Evolutionary conservation across 1,140 invertebrate genomes (phyloP), one percentile per base, ranked within the genome.

Genomic region (Neodiprion pinetum): DNA sequence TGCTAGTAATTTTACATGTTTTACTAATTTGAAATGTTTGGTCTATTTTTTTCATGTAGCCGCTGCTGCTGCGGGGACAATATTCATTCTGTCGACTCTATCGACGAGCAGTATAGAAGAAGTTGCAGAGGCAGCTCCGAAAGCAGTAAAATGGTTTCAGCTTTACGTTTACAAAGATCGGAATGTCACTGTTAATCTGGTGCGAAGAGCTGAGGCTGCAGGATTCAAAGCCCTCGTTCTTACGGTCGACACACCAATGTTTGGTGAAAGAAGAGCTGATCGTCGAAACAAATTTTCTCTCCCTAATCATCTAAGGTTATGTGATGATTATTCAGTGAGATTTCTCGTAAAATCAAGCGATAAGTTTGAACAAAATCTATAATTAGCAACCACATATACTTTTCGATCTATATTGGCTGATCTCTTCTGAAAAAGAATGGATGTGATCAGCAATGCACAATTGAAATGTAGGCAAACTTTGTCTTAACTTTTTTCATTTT

Each of bases 21-120:
- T 21, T 21, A 21, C 17, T 21, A 21, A 21, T 40, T 40, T 40
- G 5, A 40, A 40, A 40, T 40, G 28, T 40, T 40, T 40, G 28
- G 2, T 40, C 28, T 40, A 40, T 11, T 12, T 14, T 61, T 61
- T 4, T 61, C 53, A 4, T 5, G n/a, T 79, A 95, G 97, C 96
- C 81, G 96, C 95, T 14, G 91, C 93, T 78, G 88, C 88, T 61
- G 88, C 92, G 72, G 93, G 92, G 9, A 94, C 93, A 0, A 91
- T 97, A 67, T 97, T 93, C 81, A 97, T 93, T 49, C 87, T 97
- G 61, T 97, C 95, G 76, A 98, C 97, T 1, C 90, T 98, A 65
- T 91, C 96, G 0, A 98, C 96, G 1, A 93, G 91, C 74, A 96
- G 95, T 21, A 91, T 98, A 71, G 97, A 98, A 89, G 96, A 98